These are phyloP conservation scores for Alaudala cheleensis DNA, from an alignment of 2,113 vertebrate genomes.

Conservation along the genomic window DNA sequence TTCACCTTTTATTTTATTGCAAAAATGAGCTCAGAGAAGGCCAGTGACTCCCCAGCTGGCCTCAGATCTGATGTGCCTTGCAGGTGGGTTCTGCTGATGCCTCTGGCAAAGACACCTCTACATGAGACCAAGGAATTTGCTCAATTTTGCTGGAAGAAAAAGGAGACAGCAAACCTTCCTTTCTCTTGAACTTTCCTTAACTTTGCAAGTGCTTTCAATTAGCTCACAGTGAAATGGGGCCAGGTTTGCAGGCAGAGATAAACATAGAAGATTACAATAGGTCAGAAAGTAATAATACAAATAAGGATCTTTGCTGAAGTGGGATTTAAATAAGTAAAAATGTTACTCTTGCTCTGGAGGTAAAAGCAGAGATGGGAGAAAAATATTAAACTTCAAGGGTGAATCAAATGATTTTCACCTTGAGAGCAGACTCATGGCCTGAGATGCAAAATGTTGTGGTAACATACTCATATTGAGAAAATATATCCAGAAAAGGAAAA, in stretches of 20 bases:
- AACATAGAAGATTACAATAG: constrained; percentile 4
- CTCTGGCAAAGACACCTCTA: neutral
- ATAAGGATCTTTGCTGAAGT: constrained; percentile 21
- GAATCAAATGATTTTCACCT: constrained; percentile 8
- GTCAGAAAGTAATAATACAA: constrained; percentile 18
- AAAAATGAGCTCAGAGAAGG: neutral
- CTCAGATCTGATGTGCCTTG: neutral
- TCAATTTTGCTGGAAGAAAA: neutral
- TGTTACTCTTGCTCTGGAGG: neutral
- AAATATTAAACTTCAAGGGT: neutral
- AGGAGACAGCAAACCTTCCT: neutral
- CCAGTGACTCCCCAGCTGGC: neutral
- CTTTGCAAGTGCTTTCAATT: constrained; percentile 7
- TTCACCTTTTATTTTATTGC: neutral
- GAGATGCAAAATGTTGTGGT: neutral
- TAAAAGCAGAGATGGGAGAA: neutral
- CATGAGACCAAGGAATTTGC: neutral
- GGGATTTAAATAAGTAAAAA: constrained; percentile 29
- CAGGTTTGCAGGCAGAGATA: constrained; percentile 10
- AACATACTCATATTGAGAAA: neutral
- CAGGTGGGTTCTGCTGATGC: neutral
- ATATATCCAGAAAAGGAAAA: neutral
- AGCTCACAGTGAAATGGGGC: neutral
- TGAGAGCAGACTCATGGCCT: neutral
- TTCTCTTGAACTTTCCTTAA: neutral